Conservation (phyloP, 2,113 vertebrate genomes). For the Brachypodius melanocephalos region DNA sequence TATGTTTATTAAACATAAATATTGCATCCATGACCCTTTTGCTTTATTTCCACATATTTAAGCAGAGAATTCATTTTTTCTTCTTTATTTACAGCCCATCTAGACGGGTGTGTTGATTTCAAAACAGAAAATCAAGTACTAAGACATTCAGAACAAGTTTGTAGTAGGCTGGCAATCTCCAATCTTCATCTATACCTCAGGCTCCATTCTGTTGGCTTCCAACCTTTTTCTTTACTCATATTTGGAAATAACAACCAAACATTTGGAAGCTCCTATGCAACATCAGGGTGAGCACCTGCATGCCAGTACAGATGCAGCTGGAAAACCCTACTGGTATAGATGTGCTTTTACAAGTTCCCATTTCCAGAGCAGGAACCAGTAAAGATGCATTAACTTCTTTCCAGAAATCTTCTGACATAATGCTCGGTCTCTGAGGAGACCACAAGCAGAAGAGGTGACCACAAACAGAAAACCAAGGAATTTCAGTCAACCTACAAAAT, state of each 20-base stretch:
- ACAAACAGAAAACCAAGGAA: background rate
- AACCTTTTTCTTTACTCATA: background rate
- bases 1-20: background rate
- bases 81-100: background rate
- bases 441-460: background rate
- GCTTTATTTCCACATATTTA: background rate
- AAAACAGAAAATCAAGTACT: background rate
- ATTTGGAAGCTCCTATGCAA: background rate
- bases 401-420: background rate
- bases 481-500: background rate
- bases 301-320: background rate
- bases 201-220: background rate
- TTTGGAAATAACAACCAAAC: background rate
- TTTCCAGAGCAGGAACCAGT: background rate
- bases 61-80: background rate
- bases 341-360: background rate
- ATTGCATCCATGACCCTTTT: background rate
- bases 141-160: background rate
- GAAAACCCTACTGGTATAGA: background rate
- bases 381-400: background rate
- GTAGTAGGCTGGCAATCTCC: background rate
- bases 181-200: background rate
- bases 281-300: background rate
- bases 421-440: background rate
- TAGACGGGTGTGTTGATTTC: background rate